Conservation (phyloP, 2,888 invertebrate genomes). For the Drosophila conformis region DNA sequence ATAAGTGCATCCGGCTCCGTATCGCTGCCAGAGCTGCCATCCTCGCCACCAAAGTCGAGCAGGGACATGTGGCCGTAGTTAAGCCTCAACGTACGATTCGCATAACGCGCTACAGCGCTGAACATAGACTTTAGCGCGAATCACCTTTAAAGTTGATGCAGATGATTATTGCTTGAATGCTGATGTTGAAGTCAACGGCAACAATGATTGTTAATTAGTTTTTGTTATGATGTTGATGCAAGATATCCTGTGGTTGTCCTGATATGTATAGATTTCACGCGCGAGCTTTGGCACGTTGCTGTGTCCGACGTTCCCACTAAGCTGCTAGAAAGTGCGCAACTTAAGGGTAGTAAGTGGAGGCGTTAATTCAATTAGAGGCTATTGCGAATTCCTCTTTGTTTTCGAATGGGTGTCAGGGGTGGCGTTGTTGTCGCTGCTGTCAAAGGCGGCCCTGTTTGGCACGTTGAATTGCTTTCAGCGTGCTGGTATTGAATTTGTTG, state of each 20-base stretch:
- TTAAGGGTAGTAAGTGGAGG: slow-evolving; percentile 3
- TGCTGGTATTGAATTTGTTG: slow-evolving; percentile 12
- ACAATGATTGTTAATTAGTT: not conserved
- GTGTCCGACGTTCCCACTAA: slow-evolving; percentile 22
- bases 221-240: slow-evolving; percentile 5
- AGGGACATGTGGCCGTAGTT: slow-evolving; percentile 57
- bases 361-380: slow-evolving; percentile 62
- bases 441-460: not conserved
- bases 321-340: slow-evolving; percentile 15
- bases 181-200: slow-evolving; percentile 11
- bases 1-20: slow-evolving; percentile 68
- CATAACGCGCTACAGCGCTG: slow-evolving; percentile 47
- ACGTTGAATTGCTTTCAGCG: slow-evolving; percentile 3
- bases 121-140: not conserved
- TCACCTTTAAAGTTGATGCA: not conserved
- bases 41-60: slow-evolving; percentile 51
- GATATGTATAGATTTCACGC: not conserved
- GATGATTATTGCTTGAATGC: not conserved
- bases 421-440: not conserved
- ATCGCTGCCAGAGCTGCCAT: slow-evolving; percentile 43
- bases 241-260: slow-evolving; percentile 18
- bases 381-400: slow-evolving; percentile 47
- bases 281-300: slow-evolving; percentile 27
- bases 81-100: slow-evolving; percentile 48
- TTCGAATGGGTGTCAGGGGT: not conserved